These are phyloP conservation scores for Marcusenius ussheri DNA, from an alignment of 2,113 vertebrate genomes.

Conservation along the genomic window DNA sequence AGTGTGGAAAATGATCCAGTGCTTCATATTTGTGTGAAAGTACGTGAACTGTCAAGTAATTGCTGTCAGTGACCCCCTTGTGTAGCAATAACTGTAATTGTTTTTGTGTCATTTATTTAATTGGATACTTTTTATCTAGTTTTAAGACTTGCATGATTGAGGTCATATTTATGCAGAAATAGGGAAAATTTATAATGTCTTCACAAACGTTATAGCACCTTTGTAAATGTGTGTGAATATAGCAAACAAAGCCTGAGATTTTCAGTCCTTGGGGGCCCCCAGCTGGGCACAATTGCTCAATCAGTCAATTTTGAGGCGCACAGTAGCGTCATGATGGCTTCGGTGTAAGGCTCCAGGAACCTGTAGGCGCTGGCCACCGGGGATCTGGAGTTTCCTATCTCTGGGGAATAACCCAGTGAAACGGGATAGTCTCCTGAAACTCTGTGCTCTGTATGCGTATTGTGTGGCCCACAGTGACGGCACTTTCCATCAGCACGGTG, in stretches of 20 bases:
- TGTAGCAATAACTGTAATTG: neutral
- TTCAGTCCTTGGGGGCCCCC: neutral
- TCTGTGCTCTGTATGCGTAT: neutral
- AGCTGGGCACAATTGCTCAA: neutral
- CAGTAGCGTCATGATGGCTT: neutral
- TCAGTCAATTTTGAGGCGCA: neutral
- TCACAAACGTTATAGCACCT: too few relatives aligned
- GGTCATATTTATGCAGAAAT: neutral
- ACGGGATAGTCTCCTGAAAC: neutral
- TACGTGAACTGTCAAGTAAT: neutral
- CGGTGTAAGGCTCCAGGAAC: neutral
- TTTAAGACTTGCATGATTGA: neutral
- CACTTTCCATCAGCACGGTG: neutral
- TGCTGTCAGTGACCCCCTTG: neutral
- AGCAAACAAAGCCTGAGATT: neutral
- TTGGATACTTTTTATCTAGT: neutral
- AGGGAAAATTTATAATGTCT: neutral
- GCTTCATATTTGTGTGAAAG: neutral
- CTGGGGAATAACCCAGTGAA: neutral
- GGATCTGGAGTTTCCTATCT: neutral
- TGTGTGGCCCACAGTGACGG: neutral
- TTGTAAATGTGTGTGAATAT: neutral
- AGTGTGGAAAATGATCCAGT: neutral
- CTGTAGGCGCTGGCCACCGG: neutral
- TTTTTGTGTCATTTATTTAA: neutral